These are phyloP conservation scores for Malurus splendens DNA, from an alignment of 2,797 vertebrate species.

Conservation along the genomic window DNA sequence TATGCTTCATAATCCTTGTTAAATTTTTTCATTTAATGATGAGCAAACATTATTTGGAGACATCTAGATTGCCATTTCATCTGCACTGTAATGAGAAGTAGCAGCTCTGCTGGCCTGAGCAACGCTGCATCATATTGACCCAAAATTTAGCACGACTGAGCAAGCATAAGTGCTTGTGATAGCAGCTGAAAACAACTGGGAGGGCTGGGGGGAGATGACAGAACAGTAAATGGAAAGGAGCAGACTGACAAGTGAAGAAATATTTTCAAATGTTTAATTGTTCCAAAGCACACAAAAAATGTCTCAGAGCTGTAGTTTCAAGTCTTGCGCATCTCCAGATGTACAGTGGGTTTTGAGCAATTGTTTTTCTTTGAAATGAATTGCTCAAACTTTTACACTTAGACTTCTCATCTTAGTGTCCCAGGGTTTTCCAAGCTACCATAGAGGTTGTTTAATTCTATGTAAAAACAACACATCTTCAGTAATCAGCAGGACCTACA, in stretches of 20 bases:
- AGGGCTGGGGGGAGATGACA: neutral
- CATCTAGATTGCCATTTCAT: neutral
- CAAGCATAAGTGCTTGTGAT: neutral
- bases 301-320: neutral
- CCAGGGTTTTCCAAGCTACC: neutral
- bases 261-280: neutral
- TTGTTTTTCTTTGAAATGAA: neutral
- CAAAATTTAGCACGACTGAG: neutral
- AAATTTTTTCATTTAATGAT: neutral
- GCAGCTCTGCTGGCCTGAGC: neutral
- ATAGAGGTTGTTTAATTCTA: neutral
- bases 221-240: neutral
- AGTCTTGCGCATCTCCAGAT: neutral
- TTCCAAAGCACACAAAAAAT: neutral
- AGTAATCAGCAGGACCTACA: neutral
- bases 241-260: neutral
- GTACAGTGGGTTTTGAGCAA: neutral
- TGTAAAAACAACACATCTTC: neutral
- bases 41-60: neutral
- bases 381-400: neutral
- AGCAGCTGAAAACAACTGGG: neutral
- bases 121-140: neutral
- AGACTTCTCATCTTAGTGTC: neutral
- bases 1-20: neutral
- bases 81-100: neutral